Percentiles rank a stretch among this genome's conserved stretches.
Evolutionary conservation across 2,888 invertebrate species (phyloP).

Genomic region (Amiota mariae): DNA sequence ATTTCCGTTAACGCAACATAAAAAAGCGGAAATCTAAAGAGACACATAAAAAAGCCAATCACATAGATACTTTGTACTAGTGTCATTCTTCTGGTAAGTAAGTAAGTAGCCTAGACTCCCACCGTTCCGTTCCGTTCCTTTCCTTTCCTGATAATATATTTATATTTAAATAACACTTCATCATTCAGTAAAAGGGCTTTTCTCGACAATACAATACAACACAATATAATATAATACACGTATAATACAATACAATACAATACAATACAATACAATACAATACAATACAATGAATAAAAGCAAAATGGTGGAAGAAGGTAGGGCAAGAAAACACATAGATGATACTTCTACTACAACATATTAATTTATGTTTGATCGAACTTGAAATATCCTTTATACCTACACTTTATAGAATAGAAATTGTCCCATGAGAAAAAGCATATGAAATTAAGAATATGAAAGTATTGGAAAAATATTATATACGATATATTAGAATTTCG

Average conservation of each 20-base stretch:
- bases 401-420: no score
- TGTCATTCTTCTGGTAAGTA: no score
- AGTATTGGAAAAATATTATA: no score
- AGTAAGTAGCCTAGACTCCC: background rate
- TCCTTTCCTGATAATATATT: slow-evolving; percentile 56
- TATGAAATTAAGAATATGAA: no score
- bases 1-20: slow-evolving; percentile 13
- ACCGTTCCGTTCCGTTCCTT: no score
- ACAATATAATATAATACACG: background rate
- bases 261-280: background rate
- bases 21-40: background rate
- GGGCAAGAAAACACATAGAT: background rate
- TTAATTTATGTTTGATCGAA: no score
- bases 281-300: no score
- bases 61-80: background rate
- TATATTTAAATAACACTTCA: slow-evolving; percentile 66
- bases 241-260: background rate
- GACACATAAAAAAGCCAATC: slow-evolving; percentile 1
- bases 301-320: background rate
- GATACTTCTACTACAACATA: background rate
- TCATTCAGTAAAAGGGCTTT: slow-evolving; percentile 48
- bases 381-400: no score
- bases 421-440: no score
- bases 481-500: no score
- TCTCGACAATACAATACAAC: background rate